Evolutionary conservation across 2,113 vertebrate genomes (phyloP).

Genomic region (Xenus cinereus): DNA sequence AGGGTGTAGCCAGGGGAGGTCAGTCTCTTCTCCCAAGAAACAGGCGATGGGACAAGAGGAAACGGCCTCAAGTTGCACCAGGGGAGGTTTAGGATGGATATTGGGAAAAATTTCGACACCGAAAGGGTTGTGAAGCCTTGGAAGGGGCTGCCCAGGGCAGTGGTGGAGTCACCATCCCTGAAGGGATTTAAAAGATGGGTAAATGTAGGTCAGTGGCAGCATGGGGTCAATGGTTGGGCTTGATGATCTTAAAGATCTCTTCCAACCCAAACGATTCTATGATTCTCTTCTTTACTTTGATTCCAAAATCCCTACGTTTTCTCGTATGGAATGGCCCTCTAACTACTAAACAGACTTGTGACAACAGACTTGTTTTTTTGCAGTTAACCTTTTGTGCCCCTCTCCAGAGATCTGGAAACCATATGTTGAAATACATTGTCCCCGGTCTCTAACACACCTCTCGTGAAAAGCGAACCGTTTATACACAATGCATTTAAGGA

Average conservation of each 20-base stretch:
- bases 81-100: neutral
- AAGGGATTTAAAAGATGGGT: neutral
- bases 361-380: neutral
- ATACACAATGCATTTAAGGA: neutral
- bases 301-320: neutral
- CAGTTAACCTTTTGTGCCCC: neutral
- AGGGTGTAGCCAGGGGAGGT: neutral
- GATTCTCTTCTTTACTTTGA: neutral
- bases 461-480: neutral
- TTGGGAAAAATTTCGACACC: neutral
- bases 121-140: neutral
- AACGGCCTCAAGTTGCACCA: neutral
- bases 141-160: neutral
- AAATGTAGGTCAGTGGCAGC: neutral
- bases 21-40: neutral
- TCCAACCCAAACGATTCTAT: neutral
- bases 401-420: neutral
- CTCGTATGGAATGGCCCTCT: neutral
- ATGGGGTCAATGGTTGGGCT: neutral
- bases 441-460: neutral
- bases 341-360: neutral
- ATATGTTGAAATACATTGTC: neutral
- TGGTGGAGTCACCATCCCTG: neutral
- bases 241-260: neutral
- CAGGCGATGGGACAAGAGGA: neutral